Base-by-base conservation (phyloP, 2,888 invertebrate species). In the Molanna angustata region DNA sequence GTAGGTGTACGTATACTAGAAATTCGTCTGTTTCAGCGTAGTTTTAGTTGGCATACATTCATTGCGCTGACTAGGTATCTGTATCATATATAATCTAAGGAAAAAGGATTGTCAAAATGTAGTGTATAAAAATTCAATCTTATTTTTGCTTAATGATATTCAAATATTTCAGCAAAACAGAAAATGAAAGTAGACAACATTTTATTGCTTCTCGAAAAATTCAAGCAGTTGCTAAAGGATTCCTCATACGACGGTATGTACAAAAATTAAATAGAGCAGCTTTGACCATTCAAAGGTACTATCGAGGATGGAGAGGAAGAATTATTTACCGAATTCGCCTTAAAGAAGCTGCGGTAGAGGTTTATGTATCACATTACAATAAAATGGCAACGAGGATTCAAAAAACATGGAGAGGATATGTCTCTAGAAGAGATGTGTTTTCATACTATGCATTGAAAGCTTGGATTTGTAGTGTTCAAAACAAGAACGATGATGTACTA, bases 321-420 rank as follows among this genome's bases (percentile, higher is more conserved):
- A 32, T 47, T 19, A 6, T 33, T 1, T 54, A 54, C 18, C 37
- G 31, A 17, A 32, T 31, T 16, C 17, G 32, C 9, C 40, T 54
- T 6, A 31, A 57, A 37, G 40, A 47, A 37, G 45, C 37, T 16
- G 49, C 51, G 1, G 60, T 61, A 53, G 60, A 64, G 41, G 51
- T 62, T 48, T 59, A 58, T 4, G 49, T 60, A 22, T 63, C 51
- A 1, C 52, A 49, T 39, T 69, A 65, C 50, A 54, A 65, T 41
- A 59, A 52, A 17, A 62, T 62, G 58, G 71, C 71, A 2, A 65
- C 64, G 1, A 66, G 52, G 56, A 68, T 72, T 43, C 70, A 72
- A 60, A 65, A 69, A 17, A 31, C 54, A 6, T 71, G 67, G 67
- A 64, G 64, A 51, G 72, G 71, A 11, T 65, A 66, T 59, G 52